phyloP scores from a whole-genome alignment of 2,797 vertebrate genomes.

The Myripristis jacobus region DNA sequence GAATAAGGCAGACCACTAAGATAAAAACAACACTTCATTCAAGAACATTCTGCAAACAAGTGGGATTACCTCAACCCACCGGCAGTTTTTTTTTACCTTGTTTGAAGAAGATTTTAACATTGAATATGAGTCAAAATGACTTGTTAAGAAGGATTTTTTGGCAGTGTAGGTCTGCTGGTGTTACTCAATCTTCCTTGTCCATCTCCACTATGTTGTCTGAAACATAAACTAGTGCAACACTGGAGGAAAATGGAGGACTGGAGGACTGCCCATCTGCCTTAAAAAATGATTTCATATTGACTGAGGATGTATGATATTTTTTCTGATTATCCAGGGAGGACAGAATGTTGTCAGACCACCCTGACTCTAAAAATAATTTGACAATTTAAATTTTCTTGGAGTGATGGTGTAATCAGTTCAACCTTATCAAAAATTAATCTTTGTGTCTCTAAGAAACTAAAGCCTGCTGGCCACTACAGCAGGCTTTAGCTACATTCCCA shows the following conservation, averaged over 20 bases:
- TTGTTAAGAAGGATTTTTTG: too few species aligned
- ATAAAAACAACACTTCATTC: too few species aligned
- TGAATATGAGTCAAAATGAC: too few species aligned
- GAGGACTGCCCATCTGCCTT: too few species aligned
- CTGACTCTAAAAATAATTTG: too few species aligned
- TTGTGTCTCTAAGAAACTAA: slow-evolving; percentile 10
- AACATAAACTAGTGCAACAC: not conserved
- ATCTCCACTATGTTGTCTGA: not conserved
- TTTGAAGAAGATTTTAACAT: too few species aligned
- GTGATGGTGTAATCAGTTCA: slow-evolving; percentile 4
- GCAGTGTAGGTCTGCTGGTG: not conserved
- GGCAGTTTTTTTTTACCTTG: too few species aligned
- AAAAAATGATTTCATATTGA: not conserved
- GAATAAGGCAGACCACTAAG: too few species aligned
- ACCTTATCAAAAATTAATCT: slow-evolving; percentile 36
- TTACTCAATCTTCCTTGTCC: not conserved
- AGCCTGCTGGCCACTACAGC: not conserved
- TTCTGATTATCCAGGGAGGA: not conserved
- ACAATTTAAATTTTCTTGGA: slow-evolving; percentile 8
- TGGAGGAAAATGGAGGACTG: too few species aligned
- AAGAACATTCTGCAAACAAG: too few species aligned
- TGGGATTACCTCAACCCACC: too few species aligned
- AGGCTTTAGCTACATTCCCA: slow-evolving; percentile 19
- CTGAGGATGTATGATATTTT: not conserved
- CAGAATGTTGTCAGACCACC: not conserved